Evolutionary conservation across 2,888 invertebrate species (phyloP).

Genomic region (Abrostola triplasia): DNA sequence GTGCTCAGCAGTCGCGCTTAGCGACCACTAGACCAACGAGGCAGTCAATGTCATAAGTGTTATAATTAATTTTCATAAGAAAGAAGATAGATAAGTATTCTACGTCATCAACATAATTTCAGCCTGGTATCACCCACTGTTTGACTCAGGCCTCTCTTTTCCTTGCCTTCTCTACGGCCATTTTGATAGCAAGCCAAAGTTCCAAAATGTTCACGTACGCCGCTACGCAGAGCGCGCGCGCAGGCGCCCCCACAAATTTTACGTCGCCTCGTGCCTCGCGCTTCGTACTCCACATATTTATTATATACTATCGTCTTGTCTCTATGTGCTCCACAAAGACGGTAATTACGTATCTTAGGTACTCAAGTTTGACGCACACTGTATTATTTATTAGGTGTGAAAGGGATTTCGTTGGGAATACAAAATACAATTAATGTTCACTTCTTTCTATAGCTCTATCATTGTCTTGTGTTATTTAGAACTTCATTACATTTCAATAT

Average conservation of each 20-base stretch:
- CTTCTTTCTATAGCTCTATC: not conserved
- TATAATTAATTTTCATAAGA: too few species aligned
- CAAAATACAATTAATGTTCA: not conserved
- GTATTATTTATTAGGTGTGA: slow-evolving; percentile 44
- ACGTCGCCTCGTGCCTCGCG: slow-evolving; percentile 73
- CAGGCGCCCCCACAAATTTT: slow-evolving; percentile 77
- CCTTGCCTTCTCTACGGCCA: too few species aligned
- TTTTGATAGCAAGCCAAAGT: too few species aligned
- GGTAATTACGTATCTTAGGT: slow-evolving; percentile 55
- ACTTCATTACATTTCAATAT: too few species aligned
- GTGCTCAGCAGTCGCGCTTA: too few species aligned
- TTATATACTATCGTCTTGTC: slow-evolving; percentile 64
- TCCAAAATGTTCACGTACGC: slow-evolving; percentile 52
- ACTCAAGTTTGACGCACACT: slow-evolving; percentile 29
- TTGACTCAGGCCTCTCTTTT: not conserved
- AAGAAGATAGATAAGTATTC: too few species aligned
- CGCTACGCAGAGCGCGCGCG: slow-evolving; percentile 39
- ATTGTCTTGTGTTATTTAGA: too few species aligned
- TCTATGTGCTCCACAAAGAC: slow-evolving; percentile 57
- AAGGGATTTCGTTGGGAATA: slow-evolving; percentile 11
- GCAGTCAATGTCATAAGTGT: too few species aligned
- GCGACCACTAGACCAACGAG: too few species aligned
- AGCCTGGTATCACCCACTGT: not conserved
- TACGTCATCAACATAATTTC: too few species aligned
- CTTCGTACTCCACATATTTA: slow-evolving; percentile 72